phyloP scores from a whole-genome alignment of 2,797 vertebrate species.

The Pterois miles region DNA sequence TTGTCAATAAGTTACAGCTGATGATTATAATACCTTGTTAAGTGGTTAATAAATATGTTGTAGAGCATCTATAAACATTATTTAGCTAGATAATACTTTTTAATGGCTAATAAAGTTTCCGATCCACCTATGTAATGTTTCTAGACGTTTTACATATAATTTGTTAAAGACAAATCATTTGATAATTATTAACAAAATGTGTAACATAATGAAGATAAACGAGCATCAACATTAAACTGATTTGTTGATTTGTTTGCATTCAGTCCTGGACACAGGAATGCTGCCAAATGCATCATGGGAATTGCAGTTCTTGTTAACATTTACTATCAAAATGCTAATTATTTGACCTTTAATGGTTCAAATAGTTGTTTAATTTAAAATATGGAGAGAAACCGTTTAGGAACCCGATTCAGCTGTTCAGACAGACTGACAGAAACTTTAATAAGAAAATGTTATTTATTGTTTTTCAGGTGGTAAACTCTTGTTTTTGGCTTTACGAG shows the following conservation, averaged over 20 bases:
- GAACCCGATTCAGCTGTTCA: background rate
- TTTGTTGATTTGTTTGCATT: background rate
- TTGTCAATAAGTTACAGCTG: too few relatives aligned
- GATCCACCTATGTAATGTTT: too few relatives aligned
- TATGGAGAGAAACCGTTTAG: background rate
- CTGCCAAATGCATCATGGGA: slow-evolving; percentile 9
- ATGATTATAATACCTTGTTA: too few relatives aligned
- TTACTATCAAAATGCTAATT: background rate
- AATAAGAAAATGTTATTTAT: background rate
- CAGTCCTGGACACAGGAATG: background rate
- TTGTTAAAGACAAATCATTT: too few relatives aligned
- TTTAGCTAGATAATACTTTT: too few relatives aligned
- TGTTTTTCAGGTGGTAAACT: background rate
- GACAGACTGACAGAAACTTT: background rate
- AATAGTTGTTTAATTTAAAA: background rate
- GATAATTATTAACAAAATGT: too few relatives aligned
- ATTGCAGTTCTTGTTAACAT: background rate
- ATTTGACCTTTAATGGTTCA: too few relatives aligned
- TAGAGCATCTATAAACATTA: too few relatives aligned
- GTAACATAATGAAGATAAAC: too few relatives aligned
- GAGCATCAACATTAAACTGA: background rate
- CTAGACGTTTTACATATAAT: too few relatives aligned
- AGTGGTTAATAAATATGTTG: too few relatives aligned
- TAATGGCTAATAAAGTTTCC: too few relatives aligned
- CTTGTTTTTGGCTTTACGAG: background rate